Conservation (phyloP, 1,140 invertebrate genomes). For the Ostrea denselamellosa region DNA sequence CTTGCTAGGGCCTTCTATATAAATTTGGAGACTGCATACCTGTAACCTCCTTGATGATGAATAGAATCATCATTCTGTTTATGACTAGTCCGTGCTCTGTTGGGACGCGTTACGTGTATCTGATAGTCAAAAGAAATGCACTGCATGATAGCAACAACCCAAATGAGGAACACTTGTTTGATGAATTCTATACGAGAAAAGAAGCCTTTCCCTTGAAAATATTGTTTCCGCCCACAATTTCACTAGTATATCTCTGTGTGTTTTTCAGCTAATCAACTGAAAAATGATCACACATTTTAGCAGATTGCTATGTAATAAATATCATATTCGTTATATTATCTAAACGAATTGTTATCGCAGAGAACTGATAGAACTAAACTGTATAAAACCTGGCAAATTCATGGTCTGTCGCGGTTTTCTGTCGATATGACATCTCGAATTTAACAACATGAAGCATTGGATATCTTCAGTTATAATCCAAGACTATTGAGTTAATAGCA, state of each 20-base stretch:
- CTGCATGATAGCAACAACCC: background rate
- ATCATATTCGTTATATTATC: constrained; percentile 15
- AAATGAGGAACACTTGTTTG: background rate
- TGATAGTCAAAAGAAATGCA: background rate
- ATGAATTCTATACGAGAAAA: background rate
- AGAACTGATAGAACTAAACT: background rate
- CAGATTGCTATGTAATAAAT: constrained; percentile 22
- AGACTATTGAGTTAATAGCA: background rate
- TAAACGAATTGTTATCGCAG: background rate
- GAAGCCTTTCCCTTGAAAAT: background rate
- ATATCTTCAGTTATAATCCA: background rate
- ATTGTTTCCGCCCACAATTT: constrained; percentile 1
- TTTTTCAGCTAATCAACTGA: constrained; percentile 27
- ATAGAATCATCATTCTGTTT: too few relatives aligned
- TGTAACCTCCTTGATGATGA: too few relatives aligned
- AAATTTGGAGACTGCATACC: too few relatives aligned
- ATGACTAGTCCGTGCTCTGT: too few relatives aligned
- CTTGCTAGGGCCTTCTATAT: too few relatives aligned
- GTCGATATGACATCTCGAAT: background rate
- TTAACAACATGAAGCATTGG: background rate
- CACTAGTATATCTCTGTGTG: background rate
- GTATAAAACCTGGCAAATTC: background rate
- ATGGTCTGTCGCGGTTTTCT: background rate
- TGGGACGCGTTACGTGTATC: too few relatives aligned
- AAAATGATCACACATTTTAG: constrained; percentile 26